These are phyloP conservation scores for Sebastes oblongus DNA, from an alignment of 2,797 vertebrate genomes.

Conservation along the genomic window DNA sequence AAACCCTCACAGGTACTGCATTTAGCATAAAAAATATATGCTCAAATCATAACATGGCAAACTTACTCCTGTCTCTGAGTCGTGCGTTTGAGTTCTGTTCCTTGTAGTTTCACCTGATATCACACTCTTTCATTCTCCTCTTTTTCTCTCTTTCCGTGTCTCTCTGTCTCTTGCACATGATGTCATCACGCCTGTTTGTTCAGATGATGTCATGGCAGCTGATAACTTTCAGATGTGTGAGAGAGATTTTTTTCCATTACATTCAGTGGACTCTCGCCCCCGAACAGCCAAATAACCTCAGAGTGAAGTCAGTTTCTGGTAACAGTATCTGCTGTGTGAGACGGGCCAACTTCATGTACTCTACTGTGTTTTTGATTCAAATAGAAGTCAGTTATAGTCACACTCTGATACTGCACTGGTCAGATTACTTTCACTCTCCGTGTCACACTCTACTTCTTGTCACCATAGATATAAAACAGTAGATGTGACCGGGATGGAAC, in stretches of 20 bases:
- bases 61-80: too few species aligned
- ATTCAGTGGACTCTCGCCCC: not conserved
- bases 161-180: not conserved
- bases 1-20: too few species aligned
- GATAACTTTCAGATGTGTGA: constrained; percentile 54
- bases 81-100: too few species aligned
- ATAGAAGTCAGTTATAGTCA: not conserved
- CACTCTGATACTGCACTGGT: not conserved
- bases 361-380: not conserved
- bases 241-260: constrained; percentile 22
- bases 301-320: constrained; percentile 16
- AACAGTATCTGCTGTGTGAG: not conserved
- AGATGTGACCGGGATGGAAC: too few species aligned
- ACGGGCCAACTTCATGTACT: not conserved
- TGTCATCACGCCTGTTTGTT: constrained; percentile 32
- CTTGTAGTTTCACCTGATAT: too few species aligned
- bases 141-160: not conserved
- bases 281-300: constrained; percentile 13
- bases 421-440: not conserved
- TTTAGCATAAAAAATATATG: too few species aligned
- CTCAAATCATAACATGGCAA: too few species aligned
- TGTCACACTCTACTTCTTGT: not conserved
- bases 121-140: not conserved
- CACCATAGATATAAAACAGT: too few species aligned
- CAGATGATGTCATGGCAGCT: constrained; percentile 41